Evolutionary conservation across 2,888 invertebrate species (phyloP), one percentile per base, ranked within the genome.

Genomic region (Allygus modestus): DNA sequence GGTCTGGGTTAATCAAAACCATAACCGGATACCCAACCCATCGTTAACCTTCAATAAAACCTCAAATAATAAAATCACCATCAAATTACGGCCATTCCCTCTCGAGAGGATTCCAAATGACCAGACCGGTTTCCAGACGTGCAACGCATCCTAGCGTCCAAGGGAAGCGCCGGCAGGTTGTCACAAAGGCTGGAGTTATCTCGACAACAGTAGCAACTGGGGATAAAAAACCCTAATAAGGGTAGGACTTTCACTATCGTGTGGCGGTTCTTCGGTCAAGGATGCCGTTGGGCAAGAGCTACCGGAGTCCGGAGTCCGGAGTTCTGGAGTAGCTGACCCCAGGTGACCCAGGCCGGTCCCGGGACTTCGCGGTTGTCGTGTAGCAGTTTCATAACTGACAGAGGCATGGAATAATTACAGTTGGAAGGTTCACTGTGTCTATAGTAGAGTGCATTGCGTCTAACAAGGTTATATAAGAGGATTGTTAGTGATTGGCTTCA

Each of bases 211-310:
- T 65, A 15, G 31, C 65, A 65, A 65, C 65, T 65, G 54, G 54
- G 28, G 65, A 65, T 31, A 65, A 65, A 65, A 65, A 54, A 54
- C 23, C 23, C 54, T 69, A 71, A 71, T 37, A 41, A 37, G 71
- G 71, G 71, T 71, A 41, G 71, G 37, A 15, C 71, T 71, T 71
- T 71, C 71, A 71, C 71, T 31, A 23, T 71, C 71, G 71, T 71
- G 71, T 20, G 12, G 33, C 33, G n/a, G 37, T 71, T 33, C 41
- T 41, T 20, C 71, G 71, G 71, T 20, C 71, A 71, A 71, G 71
- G 71, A 71, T 71, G 20, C 0, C 5, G 41, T 71, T 41, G 37
- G 2, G 65, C 5, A 28, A 23, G 20, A 46, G n/a, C 58, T 65
- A n/a, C 65, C 9, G 31, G 31, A 65, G 58, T 58, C 58, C 58